Percentiles rank a stretch among this genome's conserved stretches.
phyloP scores from a whole-genome alignment of 2,888 invertebrate species.

The Celastrina argiolus region DNA sequence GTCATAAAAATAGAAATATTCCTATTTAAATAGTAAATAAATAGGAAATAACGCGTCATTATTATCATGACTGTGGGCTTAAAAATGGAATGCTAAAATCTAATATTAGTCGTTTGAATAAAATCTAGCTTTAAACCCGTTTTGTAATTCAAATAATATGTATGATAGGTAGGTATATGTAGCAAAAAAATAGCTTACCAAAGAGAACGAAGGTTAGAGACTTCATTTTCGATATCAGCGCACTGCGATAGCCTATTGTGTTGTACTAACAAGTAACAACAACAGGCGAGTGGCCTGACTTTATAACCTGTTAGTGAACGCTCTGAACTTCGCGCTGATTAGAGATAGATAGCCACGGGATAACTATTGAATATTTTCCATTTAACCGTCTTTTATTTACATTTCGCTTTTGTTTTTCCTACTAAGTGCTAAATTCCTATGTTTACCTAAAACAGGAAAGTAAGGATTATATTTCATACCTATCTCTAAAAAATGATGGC shows the following conservation, averaged over 20 bases:
- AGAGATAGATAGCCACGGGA: neutral
- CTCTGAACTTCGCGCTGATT: constrained; percentile 17
- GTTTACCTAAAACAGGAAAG: too few species aligned
- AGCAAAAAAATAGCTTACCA: constrained; percentile 49
- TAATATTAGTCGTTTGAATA: neutral
- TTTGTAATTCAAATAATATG: neutral
- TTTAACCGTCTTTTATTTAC: too few species aligned
- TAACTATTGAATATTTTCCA: neutral
- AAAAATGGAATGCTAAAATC: too few species aligned
- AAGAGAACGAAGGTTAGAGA: constrained; percentile 54
- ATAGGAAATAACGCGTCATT: too few species aligned
- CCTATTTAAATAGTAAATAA: too few species aligned
- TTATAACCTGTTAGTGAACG: constrained; percentile 26
- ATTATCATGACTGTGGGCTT: too few species aligned
- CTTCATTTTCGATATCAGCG: constrained; percentile 54
- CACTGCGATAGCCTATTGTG: constrained; percentile 35
- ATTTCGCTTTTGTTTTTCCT: too few species aligned
- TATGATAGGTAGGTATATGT: constrained; percentile 21
- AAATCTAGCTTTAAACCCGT: neutral
- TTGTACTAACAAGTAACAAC: constrained; percentile 37
- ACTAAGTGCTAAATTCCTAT: too few species aligned
- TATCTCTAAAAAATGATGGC: too few species aligned
- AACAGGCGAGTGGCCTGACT: constrained; percentile 40
- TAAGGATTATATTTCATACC: too few species aligned
- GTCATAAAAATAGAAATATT: too few species aligned